Percentiles rank a stretch among this genome's conserved stretches.
These are phyloP conservation scores for Eulemur macaco DNA, from an alignment of 2,113 vertebrate genomes.

Conservation along the genomic window DNA sequence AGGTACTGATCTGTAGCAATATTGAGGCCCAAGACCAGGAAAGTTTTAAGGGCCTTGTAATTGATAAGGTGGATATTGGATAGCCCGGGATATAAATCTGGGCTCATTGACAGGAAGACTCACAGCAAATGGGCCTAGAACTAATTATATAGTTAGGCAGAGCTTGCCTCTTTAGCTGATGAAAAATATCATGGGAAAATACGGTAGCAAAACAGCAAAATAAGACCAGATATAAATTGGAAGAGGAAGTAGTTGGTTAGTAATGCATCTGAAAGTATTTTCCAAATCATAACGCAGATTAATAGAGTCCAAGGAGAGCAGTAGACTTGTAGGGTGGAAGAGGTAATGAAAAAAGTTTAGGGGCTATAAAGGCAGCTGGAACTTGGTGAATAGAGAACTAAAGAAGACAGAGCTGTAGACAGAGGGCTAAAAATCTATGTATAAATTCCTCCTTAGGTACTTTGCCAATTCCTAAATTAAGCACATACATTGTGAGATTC, in stretches of 20 bases:
- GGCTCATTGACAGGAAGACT: neutral
- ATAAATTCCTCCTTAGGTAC: neutral
- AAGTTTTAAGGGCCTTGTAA: neutral
- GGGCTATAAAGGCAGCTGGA: neutral
- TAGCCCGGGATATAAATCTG: neutral
- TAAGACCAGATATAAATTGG: neutral
- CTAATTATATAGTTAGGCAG: neutral
- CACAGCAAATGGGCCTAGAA: neutral
- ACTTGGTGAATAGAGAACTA: neutral
- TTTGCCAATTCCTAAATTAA: neutral
- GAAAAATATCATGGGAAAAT: neutral
- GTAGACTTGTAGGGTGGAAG: neutral
- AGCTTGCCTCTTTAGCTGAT: neutral
- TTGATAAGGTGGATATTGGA: neutral
- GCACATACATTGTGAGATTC: neutral
- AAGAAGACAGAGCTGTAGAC: neutral
- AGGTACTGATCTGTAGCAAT: neutral
- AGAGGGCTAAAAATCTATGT: neutral
- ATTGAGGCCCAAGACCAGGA: neutral
- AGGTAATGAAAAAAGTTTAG: neutral
- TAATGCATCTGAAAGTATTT: neutral
- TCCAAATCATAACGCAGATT: neutral
- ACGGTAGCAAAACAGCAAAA: neutral
- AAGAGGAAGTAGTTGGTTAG: neutral
- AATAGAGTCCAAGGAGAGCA: neutral